These are phyloP conservation scores for Hydrotaea diabolus DNA, from an alignment of 2,888 invertebrate species.

Conservation along the genomic window DNA sequence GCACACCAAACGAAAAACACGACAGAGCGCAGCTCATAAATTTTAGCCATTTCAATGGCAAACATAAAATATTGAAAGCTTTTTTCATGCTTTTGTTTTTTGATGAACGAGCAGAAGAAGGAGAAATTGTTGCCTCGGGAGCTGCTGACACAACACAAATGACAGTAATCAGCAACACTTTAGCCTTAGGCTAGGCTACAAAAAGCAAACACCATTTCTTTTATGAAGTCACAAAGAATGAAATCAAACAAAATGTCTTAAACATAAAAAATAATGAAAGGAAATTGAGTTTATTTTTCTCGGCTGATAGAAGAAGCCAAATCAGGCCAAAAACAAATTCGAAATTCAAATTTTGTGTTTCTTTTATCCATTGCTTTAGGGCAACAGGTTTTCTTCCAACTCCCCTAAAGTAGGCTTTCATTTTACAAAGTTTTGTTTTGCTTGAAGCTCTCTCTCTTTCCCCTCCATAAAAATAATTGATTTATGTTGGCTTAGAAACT, in stretches of 20 bases:
- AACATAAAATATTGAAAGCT: slow-evolving; percentile 15
- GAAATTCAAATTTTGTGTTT: background rate
- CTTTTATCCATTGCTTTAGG: background rate
- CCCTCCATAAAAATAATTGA: slow-evolving; percentile 19
- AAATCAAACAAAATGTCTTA: background rate
- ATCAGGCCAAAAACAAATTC: background rate
- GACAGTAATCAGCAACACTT: slow-evolving; percentile 44
- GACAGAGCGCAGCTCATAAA: background rate
- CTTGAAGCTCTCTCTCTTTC: background rate
- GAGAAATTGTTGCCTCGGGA: too few relatives aligned
- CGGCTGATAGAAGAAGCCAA: too few relatives aligned
- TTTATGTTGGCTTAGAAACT: slow-evolving; percentile 3
- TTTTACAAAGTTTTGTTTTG: too few relatives aligned
- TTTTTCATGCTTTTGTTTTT: slow-evolving; percentile 7
- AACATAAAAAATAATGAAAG: background rate
- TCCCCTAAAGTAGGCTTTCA: too few relatives aligned
- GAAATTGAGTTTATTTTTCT: background rate
- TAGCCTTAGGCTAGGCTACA: slow-evolving; percentile 47
- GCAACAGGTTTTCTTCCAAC: slow-evolving; percentile 36
- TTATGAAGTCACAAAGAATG: slow-evolving; percentile 18
- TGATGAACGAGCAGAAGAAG: too few relatives aligned
- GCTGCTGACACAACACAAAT: slow-evolving; percentile 29
- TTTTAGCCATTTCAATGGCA: slow-evolving; percentile 1
- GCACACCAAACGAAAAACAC: background rate
- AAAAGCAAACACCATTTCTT: slow-evolving; percentile 31